phyloP scores from a whole-genome alignment of 2,797 vertebrate species.

The Cryptoprocta ferox region DNA sequence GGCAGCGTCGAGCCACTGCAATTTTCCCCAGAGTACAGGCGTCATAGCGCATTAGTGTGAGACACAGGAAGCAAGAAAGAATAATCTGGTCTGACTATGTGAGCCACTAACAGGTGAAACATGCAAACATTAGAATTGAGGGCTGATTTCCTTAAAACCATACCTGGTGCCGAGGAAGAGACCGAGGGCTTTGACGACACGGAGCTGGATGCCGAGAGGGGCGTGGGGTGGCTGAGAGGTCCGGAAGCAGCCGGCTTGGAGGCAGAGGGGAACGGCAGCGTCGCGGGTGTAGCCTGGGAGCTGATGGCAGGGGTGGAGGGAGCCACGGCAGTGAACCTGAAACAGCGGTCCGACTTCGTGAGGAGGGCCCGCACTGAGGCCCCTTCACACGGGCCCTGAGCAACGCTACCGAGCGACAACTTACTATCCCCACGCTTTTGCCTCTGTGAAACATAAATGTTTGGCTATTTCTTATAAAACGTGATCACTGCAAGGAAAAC shows the following conservation, averaged over 20 bases:
- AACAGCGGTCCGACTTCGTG: not conserved
- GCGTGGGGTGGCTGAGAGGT: slow-evolving; percentile 73
- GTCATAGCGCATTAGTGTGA: not conserved
- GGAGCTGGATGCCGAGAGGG: slow-evolving; percentile 47
- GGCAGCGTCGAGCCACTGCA: not conserved
- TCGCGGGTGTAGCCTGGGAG: not conserved
- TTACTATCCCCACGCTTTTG: not conserved
- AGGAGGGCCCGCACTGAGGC: not conserved
- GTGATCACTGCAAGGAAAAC: slow-evolving; percentile 45
- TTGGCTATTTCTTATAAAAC: not conserved
- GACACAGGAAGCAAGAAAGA: not conserved
- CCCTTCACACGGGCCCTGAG: not conserved
- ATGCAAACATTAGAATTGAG: not conserved
- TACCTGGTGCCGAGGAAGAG: slow-evolving; percentile 83
- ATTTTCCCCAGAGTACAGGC: not conserved
- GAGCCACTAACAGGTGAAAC: not conserved
- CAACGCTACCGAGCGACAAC: not conserved
- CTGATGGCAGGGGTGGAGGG: slow-evolving; percentile 75
- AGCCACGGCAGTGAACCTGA: slow-evolving; percentile 90
- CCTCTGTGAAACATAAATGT: not conserved
- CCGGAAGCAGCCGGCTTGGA: slow-evolving; percentile 86
- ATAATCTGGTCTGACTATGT: not conserved
- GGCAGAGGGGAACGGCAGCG: slow-evolving; percentile 88
- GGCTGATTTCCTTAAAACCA: not conserved
- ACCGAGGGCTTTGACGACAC: slow-evolving; percentile 77